Conservation (phyloP, 2,888 invertebrate genomes). For the Ophioninae sp. region DNA sequence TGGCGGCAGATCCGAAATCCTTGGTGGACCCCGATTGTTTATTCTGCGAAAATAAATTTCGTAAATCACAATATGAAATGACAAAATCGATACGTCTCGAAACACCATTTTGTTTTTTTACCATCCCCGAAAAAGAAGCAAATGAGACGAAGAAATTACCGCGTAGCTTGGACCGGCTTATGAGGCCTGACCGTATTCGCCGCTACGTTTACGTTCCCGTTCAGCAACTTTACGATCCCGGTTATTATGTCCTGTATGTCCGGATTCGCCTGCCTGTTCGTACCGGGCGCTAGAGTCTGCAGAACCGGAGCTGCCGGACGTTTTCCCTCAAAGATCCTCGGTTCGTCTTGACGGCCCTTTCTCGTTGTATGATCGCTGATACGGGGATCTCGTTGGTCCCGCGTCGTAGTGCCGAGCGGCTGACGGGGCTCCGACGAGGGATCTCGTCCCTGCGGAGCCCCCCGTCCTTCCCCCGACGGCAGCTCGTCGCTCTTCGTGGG, state of each 20-base stretch:
- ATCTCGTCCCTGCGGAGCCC: constrained; percentile 89
- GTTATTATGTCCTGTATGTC: constrained; percentile 96
- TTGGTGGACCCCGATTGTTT: constrained; percentile 94
- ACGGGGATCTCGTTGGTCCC: constrained; percentile 69
- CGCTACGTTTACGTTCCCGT: constrained; percentile 93
- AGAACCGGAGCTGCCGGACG: constrained; percentile 70
- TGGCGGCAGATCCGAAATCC: constrained; percentile 89
- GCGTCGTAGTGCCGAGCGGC: constrained; percentile 79
- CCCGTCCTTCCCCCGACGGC: constrained; percentile 87
- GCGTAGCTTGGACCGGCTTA: constrained; percentile 83
- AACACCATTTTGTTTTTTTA: background rate
- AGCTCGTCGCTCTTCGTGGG: constrained; percentile 72
- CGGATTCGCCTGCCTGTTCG: constrained; percentile 84
- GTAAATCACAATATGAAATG: too few relatives aligned
- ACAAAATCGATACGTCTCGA: background rate
- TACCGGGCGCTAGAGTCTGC: constrained; percentile 67
- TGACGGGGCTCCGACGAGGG: constrained; percentile 87
- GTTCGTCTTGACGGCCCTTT: constrained; percentile 75
- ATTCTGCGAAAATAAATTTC: constrained; percentile 82
- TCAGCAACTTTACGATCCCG: constrained; percentile 92
- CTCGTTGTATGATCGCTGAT: constrained; percentile 67
- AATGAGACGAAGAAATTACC: constrained; percentile 68
- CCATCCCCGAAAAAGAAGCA: background rate
- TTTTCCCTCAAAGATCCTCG: constrained; percentile 78
- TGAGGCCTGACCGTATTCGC: constrained; percentile 88